Evolutionary conservation across 2,113 vertebrate genomes (phyloP).

Genomic region (Cyanoliseus patagonus): DNA sequence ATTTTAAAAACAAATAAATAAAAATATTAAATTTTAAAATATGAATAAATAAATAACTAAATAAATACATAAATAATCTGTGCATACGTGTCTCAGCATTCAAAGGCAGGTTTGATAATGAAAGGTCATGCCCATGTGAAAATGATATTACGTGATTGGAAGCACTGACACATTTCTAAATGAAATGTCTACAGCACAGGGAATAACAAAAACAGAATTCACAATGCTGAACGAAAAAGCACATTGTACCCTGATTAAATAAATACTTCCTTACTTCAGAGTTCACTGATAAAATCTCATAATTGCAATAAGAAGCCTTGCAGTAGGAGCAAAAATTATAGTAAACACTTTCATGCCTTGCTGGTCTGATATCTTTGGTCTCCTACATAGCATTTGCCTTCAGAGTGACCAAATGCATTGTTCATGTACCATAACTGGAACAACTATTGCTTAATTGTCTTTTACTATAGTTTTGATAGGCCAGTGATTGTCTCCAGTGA

Average conservation of each 20-base stretch:
- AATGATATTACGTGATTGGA: neutral
- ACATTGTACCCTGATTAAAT: neutral
- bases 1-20: neutral
- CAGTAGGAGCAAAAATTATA: neutral
- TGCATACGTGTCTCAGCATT: neutral
- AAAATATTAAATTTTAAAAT: neutral
- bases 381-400: neutral
- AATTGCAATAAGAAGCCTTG: neutral
- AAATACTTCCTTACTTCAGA: neutral
- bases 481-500: neutral
- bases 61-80: neutral
- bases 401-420: neutral
- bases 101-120: neutral
- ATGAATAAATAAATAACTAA: neutral
- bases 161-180: neutral
- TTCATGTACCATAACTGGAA: neutral
- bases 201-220: neutral
- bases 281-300: neutral
- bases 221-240: neutral
- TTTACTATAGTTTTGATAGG: neutral
- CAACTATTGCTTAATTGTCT: neutral
- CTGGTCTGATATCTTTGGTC: neutral
- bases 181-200: neutral
- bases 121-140: neutral
- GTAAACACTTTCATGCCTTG: neutral